Evolutionary conservation across 2,113 vertebrate species (phyloP), one percentile per base, ranked within the genome.

Genomic region (Micromys minutus): DNA sequence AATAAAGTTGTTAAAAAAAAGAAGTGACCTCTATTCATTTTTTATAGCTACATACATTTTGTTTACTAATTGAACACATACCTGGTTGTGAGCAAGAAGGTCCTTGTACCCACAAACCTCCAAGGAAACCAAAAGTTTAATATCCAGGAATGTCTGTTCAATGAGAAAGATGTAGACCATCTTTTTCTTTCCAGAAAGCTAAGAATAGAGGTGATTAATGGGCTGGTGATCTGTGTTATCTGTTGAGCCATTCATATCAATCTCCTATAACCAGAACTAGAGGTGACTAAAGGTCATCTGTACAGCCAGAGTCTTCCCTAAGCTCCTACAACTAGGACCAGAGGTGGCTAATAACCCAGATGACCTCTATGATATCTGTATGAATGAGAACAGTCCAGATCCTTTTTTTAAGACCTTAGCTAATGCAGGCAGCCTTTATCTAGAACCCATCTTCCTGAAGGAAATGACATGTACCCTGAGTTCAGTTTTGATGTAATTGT

Each of bases 1-100:
- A n/a, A n/a, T n/a, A n/a, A n/a, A n/a, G n/a, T n/a, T n/a, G n/a
- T n/a, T n/a, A n/a, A n/a, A n/a, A n/a, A n/a, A n/a, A n/a, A n/a
- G n/a, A n/a, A n/a, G n/a, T n/a, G n/a, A n/a, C n/a, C n/a, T n/a
- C n/a, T 24, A n/a, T 39, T 86, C 65, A 71, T 61, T 39, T 52
- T 90, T 83, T 79, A 42, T 65, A 86, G 88, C 34, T 74, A 59
- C 85, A 47, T 39, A 34, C 31, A 87, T 75, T 83, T 80, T 24
- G 59, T 45, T 75, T 89, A 47, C 84, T 87, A 65, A 95, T 55
- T 95, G 92, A 75, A 85, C 13, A 93, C 4, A 6, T 59, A 83
- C 79, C 59, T 59, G 10, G 22, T 59, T 59, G 34, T 17, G 3
- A 79, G 10, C 34, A n/a, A n/a, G 76, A 55, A 55, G 34, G 31